phyloP scores from a whole-genome alignment of 2,113 vertebrate genomes.

The Neolamprologus caudopunctatus region DNA sequence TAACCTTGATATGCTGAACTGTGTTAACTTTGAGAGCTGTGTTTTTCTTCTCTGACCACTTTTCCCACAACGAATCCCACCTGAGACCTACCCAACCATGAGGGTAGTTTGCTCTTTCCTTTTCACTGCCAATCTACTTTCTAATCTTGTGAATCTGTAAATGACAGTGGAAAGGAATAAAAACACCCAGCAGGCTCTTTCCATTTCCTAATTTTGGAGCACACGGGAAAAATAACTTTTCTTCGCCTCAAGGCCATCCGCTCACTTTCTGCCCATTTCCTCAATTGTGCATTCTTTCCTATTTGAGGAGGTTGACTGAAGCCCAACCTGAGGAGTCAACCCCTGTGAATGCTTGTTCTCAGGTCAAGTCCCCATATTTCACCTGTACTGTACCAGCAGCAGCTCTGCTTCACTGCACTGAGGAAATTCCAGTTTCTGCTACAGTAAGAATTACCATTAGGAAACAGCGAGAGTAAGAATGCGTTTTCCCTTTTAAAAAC shows the following conservation, averaged over 20 bases:
- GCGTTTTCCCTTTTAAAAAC: neutral
- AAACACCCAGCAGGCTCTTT: slow-evolving; percentile 4
- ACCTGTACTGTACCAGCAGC: neutral
- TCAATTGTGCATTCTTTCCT: slow-evolving; percentile 23
- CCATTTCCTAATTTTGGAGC: slow-evolving; percentile 37
- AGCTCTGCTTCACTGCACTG: neutral
- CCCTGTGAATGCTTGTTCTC: neutral
- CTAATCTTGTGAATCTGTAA: slow-evolving; percentile 19
- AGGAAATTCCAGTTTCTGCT: neutral
- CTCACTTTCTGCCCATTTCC: slow-evolving; percentile 15
- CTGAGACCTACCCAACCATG: slow-evolving; percentile 11
- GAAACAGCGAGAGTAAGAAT: neutral
- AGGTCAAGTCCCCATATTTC: neutral
- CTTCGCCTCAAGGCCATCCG: neutral
- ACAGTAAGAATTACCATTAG: neutral
- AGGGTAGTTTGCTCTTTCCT: neutral
- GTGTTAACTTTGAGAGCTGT: neutral
- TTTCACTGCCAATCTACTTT: slow-evolving; percentile 32
- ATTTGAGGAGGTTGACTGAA: slow-evolving; percentile 8
- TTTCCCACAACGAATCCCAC: neutral
- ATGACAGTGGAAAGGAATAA: neutral
- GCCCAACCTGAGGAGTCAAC: neutral
- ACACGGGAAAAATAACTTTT: neutral
- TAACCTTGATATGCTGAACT: neutral
- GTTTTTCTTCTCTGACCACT: neutral